Base-by-base conservation (phyloP, 2,888 invertebrate genomes). In the Notodonta ziczac region DNA sequence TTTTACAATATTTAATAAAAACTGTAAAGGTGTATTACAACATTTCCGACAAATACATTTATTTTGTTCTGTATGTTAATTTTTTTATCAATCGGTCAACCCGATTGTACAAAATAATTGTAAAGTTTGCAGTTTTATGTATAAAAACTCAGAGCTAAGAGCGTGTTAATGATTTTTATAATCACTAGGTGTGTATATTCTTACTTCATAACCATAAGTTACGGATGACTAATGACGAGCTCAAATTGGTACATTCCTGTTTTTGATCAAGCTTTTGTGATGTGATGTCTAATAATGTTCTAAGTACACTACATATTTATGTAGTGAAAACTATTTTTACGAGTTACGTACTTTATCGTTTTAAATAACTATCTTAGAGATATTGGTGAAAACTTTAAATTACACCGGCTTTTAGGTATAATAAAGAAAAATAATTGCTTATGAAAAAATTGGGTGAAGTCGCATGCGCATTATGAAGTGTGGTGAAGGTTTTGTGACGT, bases 251-350 rank as follows among this genome's bases (percentile, higher is more conserved):
- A 84, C 91, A 87, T 92, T 92, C 87, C 90, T 87, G 76, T 80
- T 81, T 85, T 82, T 80, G 73, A 82, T 82, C 78, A 85, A 87
- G 93, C 93, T 93, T 93, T 89, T 93, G 93, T 93, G 92, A 92
- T 93, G 93, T 93, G 90, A 89, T 90, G 86, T 91, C 84, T 88
- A 81, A 84, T 84, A 86, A 67, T 75, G 62, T 84, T 82, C 7
- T 35, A 35, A 35, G 35, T 81, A 72, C 75, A 76, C 52, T 52
- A 53, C 48, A 48, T 14, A 14, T 10, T 42, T 42, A 42, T 42
- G 70, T 86, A 87, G 82, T 80, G 65, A 72, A 78, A 61, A 62
- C 51, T 63, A 66, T 62, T 61, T 65, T 60, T 73, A 76, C 74
- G 80, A 76, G 77, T 74, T 79, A 74, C 80, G 74, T 79, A 50